Conservation (phyloP, 64 coral and sea anemone genomes). For the Actinia equina region DNA sequence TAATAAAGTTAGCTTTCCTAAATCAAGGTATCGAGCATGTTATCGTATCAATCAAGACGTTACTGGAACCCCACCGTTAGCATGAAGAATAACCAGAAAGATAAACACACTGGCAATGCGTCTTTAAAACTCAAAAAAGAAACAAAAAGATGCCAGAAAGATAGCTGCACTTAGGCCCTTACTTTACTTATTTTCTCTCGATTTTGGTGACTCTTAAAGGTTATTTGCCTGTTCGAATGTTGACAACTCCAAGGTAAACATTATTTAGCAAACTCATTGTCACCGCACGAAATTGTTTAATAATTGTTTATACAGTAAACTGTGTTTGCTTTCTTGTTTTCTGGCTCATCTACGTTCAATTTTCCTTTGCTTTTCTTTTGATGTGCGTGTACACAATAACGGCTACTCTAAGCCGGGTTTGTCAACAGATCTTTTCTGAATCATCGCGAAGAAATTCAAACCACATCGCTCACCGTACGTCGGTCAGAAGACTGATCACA, state of each 20-base stretch:
- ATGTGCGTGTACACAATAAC: neutral
- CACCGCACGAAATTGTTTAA: neutral
- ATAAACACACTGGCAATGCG: neutral
- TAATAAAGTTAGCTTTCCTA: neutral
- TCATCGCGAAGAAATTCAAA: neutral
- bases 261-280: neutral
- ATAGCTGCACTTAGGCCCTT: neutral
- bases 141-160: neutral
- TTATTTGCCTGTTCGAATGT: neutral
- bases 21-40: neutral
- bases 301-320: neutral
- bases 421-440: neutral
- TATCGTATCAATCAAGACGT: constrained; percentile 2
- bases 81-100: neutral
- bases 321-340: neutral
- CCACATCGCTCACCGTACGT: neutral
- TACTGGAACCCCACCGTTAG: constrained; percentile 14
- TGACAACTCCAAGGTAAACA: constrained; percentile 2
- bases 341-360: neutral
- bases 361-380: constrained; percentile 1
- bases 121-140: neutral
- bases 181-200: neutral
- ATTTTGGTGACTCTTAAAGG: neutral
- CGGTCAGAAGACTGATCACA: neutral
- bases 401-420: neutral